These are phyloP conservation scores for Stramonita haemastoma DNA, from an alignment of 2,888 invertebrate genomes.

Conservation along the genomic window DNA sequence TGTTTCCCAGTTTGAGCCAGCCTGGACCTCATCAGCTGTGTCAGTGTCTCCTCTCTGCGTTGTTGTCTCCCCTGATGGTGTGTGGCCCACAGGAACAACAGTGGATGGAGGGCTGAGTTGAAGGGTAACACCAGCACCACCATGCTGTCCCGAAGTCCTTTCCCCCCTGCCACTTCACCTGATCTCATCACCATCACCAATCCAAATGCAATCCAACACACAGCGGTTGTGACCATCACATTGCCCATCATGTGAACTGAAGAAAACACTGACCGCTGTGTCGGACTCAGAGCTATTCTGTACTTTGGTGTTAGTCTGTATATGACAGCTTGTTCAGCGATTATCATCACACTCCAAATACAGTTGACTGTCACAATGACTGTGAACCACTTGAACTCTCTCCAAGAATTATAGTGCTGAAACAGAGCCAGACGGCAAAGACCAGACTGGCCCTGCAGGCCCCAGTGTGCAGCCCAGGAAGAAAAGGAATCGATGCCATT, in stretches of 20 bases:
- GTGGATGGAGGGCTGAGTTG: not conserved
- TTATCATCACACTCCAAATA: not conserved
- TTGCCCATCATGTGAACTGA: not conserved
- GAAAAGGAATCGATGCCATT: too few species aligned
- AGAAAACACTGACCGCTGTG: not conserved
- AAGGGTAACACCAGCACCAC: too few species aligned
- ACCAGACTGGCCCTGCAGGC: too few species aligned
- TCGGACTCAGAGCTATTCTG: not conserved
- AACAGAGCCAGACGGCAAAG: too few species aligned
- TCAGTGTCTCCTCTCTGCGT: too few species aligned
- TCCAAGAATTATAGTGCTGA: too few species aligned
- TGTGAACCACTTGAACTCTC: too few species aligned
- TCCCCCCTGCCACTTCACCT: not conserved
- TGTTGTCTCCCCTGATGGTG: too few species aligned
- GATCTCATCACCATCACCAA: not conserved
- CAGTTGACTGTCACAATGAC: too few species aligned
- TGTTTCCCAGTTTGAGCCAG: too few species aligned
- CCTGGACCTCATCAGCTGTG: too few species aligned
- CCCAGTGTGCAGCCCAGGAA: too few species aligned
- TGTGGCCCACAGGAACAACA: not conserved
- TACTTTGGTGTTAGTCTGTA: not conserved
- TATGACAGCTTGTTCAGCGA: not conserved
- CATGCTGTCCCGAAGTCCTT: not conserved
- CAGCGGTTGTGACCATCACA: not conserved
- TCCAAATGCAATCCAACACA: not conserved